Evolutionary conservation across 2,113 vertebrate species (phyloP).

Genomic region (Rhinoderma darwinii): DNA sequence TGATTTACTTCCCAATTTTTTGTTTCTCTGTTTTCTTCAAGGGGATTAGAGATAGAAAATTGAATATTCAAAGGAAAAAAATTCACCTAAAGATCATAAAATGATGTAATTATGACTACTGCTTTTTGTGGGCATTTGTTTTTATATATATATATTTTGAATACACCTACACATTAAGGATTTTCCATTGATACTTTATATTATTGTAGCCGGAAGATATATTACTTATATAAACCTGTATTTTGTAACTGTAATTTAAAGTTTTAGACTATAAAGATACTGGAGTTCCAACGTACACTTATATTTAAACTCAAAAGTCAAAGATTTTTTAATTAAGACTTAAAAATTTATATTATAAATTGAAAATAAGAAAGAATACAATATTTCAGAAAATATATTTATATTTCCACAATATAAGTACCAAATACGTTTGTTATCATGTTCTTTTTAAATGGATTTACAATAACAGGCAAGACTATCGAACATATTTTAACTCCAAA

Average conservation of each 20-base stretch:
- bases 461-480: not conserved
- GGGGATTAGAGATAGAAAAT: not conserved
- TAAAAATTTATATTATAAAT: not conserved
- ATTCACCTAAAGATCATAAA: too few species aligned
- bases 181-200: not conserved
- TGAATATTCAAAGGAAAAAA: not conserved
- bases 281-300: not conserved
- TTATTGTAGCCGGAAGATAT: not conserved
- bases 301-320: not conserved
- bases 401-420: not conserved
- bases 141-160: too few species aligned
- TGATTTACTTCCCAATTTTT: not conserved
- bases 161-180: too few species aligned
- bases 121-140: not conserved
- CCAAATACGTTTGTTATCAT: not conserved
- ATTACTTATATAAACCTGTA: not conserved
- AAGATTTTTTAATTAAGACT: not conserved
- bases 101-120: not conserved
- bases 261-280: not conserved
- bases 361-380: not conserved
- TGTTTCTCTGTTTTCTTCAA: not conserved
- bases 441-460: not conserved
- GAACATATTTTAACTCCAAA: not conserved
- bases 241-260: not conserved
- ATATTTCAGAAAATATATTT: not conserved